Evolutionary conservation across 2,113 vertebrate genomes (phyloP), one percentile per base, ranked within the genome.

Genomic region (Thoracochromis brauschi): DNA sequence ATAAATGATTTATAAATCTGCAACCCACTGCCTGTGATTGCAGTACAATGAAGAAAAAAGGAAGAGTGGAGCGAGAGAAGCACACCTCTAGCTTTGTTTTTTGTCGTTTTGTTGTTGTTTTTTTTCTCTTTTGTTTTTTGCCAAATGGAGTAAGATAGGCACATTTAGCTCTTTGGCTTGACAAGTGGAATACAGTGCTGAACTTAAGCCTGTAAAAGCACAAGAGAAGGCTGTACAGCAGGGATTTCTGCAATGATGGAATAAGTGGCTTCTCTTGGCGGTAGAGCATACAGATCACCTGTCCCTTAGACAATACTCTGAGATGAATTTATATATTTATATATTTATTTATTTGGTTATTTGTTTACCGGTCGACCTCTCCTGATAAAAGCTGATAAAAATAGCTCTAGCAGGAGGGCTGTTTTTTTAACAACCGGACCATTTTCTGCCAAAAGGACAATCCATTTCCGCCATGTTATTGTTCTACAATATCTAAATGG

Each of bases 241-340:
- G 95, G 94, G 95, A 96, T 94, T 96, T 90, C 84, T 87, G 88
- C 57, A 73, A 84, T 95, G 95, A 95, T 94, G 89, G 92, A 95
- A 93, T 94, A 90, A 94, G 93, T 93, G 94, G 91, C 85, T 91
- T 90, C 88, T 90, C 82, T 81, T 85, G 87, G 89, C 47, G 5
- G 83, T 88, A 90, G 93, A 91, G 92, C 93, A 93, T 84, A 93
- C 88, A 87, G 87, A 93, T 92, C 92, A 88, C 89, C 73, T 83
- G 65, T 88, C 87, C 92, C 88, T 79, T 83, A 91, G 93, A 95
- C 93, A 95, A 92, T 92, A 89, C 91, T 91, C 78, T 78, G 88
- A 86, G 82, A 63, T 85, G 53, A 88, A 84, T 84, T 68, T 80
- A 89, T 87, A 85, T 86, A 60, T 84, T 68, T 79, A 89, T 87